Evolutionary conservation across 1,140 invertebrate species (phyloP).

Genomic region (Portunus trituberculatus): DNA sequence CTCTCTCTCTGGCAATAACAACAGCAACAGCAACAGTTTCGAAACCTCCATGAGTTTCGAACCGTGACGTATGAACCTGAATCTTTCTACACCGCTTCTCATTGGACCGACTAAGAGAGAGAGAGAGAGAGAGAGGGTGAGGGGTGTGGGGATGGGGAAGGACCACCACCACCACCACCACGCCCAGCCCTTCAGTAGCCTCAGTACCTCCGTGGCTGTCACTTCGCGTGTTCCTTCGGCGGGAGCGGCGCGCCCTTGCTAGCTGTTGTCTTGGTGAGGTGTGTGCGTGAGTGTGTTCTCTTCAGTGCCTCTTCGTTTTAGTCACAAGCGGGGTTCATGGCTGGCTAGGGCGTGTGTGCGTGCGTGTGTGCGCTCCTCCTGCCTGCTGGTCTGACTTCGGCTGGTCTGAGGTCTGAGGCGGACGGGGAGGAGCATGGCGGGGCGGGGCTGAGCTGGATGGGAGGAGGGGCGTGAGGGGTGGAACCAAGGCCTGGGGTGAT

Average conservation of each 20-base stretch:
- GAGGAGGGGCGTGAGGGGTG: too few species aligned
- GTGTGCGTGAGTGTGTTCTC: background rate
- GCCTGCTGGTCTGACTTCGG: background rate
- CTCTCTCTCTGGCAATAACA: too few species aligned
- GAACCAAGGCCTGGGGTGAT: background rate
- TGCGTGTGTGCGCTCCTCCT: background rate
- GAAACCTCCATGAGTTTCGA: background rate
- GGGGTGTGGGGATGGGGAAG: background rate
- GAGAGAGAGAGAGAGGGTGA: background rate
- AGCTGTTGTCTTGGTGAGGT: background rate
- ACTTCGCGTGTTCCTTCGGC: background rate
- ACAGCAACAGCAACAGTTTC: too few species aligned
- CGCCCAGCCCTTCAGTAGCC: background rate
- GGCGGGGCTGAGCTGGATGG: background rate
- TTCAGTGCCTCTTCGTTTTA: constrained; percentile 21
- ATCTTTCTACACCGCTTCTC: background rate
- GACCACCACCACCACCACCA: background rate
- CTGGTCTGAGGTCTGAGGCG: background rate
- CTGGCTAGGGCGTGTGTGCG: background rate
- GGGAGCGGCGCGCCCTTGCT: background rate
- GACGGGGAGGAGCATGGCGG: background rate
- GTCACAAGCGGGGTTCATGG: background rate
- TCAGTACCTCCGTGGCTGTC: background rate
- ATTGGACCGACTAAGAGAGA: background rate
- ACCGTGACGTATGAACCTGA: background rate